Evolutionary conservation across 2,797 vertebrate species (phyloP).

Genomic region (Orestias chungarensis): DNA sequence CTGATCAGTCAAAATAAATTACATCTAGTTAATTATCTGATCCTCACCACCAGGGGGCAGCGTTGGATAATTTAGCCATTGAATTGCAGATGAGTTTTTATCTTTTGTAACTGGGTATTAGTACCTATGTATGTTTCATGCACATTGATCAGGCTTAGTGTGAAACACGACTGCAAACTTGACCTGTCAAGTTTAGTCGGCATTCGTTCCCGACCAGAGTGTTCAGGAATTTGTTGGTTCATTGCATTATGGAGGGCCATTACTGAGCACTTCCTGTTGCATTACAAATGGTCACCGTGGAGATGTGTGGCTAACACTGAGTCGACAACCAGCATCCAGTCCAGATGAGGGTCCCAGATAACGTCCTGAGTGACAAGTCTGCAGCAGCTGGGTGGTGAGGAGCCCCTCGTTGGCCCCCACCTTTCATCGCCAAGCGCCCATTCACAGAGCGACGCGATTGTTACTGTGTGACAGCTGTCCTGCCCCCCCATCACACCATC

Average conservation of each 20-base stretch:
- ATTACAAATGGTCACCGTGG: not conserved
- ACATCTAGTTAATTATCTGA: not conserved
- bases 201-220: not conserved
- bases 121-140: not conserved
- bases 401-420: slow-evolving; percentile 3
- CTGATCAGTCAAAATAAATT: not conserved
- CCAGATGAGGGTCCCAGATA: slow-evolving; percentile 61
- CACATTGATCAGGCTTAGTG: not conserved
- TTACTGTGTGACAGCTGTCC: slow-evolving; percentile 73
- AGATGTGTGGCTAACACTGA: slow-evolving; percentile 7
- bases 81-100: not conserved
- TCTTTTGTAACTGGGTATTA: not conserved
- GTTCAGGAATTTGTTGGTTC: not conserved
- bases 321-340: slow-evolving; percentile 50
- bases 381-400: slow-evolving; percentile 68
- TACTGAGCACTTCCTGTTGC: not conserved
- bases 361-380: slow-evolving; percentile 65
- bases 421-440: slow-evolving; percentile 35
- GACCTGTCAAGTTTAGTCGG: not conserved
- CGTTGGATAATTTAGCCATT: slow-evolving; percentile 19
- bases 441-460: slow-evolving; percentile 63
- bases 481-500: slow-evolving; percentile 25
- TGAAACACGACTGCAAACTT: not conserved
- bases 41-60: slow-evolving; percentile 49
- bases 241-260: not conserved